Evolutionary conservation across 2,888 invertebrate genomes (phyloP).

Genomic region (Phymatocera aterrima): DNA sequence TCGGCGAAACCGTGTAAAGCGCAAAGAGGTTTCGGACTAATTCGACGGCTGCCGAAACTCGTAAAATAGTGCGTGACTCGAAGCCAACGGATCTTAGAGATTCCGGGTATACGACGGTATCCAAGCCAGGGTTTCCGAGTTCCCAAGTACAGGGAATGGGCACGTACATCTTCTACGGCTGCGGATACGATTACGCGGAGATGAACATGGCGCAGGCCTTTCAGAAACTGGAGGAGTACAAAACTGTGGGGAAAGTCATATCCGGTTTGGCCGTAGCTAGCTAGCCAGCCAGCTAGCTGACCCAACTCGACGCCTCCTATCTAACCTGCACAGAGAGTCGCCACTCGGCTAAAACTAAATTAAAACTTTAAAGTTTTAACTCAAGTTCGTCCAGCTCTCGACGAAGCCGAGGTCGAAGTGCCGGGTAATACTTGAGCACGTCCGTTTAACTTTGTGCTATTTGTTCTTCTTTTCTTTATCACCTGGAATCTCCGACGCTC

Average conservation of each 20-base stretch:
- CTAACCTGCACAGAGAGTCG: neutral
- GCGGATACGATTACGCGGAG: constrained; percentile 56
- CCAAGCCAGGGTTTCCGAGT: constrained; percentile 23
- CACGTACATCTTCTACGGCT: constrained; percentile 59
- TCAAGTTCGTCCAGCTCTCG: constrained; percentile 39
- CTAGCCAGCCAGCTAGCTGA: constrained; percentile 11
- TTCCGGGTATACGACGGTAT: neutral
- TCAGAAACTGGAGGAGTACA: constrained; percentile 57
- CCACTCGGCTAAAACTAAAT: constrained; percentile 52
- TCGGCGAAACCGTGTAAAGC: neutral
- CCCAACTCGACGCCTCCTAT: constrained; percentile 5
- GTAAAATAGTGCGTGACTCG: constrained; percentile 61
- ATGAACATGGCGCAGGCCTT: too few species aligned
- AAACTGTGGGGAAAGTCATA: constrained; percentile 46
- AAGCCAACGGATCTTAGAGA: constrained; percentile 5
- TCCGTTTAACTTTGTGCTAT: constrained; percentile 25
- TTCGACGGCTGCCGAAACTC: constrained; percentile 56
- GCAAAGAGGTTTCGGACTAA: constrained; percentile 53
- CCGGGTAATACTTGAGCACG: constrained; percentile 40
- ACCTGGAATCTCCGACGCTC: neutral
- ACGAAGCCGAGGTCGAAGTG: constrained; percentile 37
- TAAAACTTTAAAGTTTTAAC: constrained; percentile 56
- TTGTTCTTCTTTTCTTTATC: neutral
- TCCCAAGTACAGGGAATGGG: constrained; percentile 40
- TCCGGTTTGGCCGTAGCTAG: constrained; percentile 22